Evolutionary conservation across 2,797 vertebrate species (phyloP).

Genomic region (Eptatretus atami): DNA sequence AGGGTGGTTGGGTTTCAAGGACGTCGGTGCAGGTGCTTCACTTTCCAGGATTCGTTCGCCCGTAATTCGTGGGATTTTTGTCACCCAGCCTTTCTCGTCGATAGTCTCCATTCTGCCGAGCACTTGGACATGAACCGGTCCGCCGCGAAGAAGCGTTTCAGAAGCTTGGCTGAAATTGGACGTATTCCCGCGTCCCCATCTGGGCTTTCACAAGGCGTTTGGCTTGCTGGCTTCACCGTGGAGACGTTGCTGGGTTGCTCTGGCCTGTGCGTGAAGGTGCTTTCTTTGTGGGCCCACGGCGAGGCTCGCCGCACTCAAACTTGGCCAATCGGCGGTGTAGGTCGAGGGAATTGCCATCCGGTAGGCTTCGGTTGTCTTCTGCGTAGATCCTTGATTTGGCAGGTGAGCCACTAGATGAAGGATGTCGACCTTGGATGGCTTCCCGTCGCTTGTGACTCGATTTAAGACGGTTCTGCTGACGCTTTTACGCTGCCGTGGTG

Average conservation of each 20-base stretch:
- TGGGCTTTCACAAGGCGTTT: constrained; percentile 27
- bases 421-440: too few species aligned
- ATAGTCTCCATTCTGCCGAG: constrained; percentile 28
- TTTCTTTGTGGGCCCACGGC: constrained; percentile 54
- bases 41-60: constrained; percentile 18
- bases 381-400: constrained; percentile 62
- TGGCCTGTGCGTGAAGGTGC: constrained; percentile 37
- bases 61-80: constrained; percentile 25
- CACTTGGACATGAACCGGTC: constrained; percentile 21
- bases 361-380: constrained; percentile 50
- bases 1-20: constrained; percentile 65
- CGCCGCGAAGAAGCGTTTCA: constrained; percentile 30
- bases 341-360: constrained; percentile 29
- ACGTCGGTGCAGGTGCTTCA: constrained; percentile 36
- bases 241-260: constrained; percentile 27
- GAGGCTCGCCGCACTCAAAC: constrained; percentile 40
- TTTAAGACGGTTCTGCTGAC: too few species aligned
- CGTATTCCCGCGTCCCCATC: constrained; percentile 18
- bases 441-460: too few species aligned
- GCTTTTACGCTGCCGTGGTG: too few species aligned
- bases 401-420: too few species aligned
- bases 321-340: constrained; percentile 29
- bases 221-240: constrained; percentile 25
- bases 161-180: constrained; percentile 27
- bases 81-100: constrained; percentile 23